phyloP scores from a whole-genome alignment of 2,888 invertebrate genomes.

The Pocota personata region DNA sequence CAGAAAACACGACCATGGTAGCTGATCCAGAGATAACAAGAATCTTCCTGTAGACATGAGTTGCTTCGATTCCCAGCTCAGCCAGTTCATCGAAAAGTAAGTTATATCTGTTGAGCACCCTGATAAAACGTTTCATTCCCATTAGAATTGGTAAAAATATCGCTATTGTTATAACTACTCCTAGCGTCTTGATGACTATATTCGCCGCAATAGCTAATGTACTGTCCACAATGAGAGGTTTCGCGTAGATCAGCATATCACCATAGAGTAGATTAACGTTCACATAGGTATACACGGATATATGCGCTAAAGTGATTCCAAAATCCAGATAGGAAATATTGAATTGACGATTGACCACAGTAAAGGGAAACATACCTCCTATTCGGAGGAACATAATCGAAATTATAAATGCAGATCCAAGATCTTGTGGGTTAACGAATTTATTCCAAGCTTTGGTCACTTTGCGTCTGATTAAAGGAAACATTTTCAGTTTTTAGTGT shows the following conservation, averaged over 20 bases:
- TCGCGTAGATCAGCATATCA: slow-evolving; percentile 71
- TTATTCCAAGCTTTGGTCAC: slow-evolving; percentile 2
- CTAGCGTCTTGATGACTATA: slow-evolving; percentile 70
- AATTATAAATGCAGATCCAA: slow-evolving; percentile 66
- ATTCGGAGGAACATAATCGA: slow-evolving; percentile 64
- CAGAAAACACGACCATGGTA: background rate
- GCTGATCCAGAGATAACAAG: background rate
- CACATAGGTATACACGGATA: slow-evolving; percentile 73
- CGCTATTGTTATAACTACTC: slow-evolving; percentile 68
- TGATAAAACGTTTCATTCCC: slow-evolving; percentile 35
- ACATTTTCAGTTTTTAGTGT: background rate
- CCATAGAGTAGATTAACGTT: slow-evolving; percentile 70
- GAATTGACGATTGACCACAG: slow-evolving; percentile 27
- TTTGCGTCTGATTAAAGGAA: background rate
- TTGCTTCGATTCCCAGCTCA: slow-evolving; percentile 68
- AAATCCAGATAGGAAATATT: slow-evolving; percentile 63
- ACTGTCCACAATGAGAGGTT: slow-evolving; percentile 74
- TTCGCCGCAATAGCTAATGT: slow-evolving; percentile 68
- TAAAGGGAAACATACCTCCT: slow-evolving; percentile 75
- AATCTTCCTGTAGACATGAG: slow-evolving; percentile 33
- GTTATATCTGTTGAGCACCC: slow-evolving; percentile 64
- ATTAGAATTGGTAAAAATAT: slow-evolving; percentile 61
- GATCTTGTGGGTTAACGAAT: slow-evolving; percentile 36
- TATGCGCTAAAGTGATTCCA: slow-evolving; percentile 63
- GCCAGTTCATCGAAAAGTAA: slow-evolving; percentile 54